Evolutionary conservation across 2,113 vertebrate species (phyloP).

Genomic region (Corythoichthys haematopterus): DNA sequence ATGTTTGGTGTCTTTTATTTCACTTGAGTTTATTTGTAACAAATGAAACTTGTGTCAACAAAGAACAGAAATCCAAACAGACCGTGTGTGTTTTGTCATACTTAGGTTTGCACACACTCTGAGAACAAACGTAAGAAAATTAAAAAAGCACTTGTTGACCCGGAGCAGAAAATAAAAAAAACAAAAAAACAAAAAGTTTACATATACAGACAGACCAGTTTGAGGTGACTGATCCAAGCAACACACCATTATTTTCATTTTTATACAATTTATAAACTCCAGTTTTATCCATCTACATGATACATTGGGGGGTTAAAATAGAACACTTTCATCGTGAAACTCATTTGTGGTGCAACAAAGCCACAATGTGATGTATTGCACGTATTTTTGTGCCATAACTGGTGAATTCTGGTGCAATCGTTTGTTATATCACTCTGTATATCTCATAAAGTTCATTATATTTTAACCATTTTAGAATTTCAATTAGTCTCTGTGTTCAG

Average conservation of each 20-base stretch:
- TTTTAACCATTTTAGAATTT: slow-evolving; percentile 39
- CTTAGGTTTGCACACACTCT: slow-evolving; percentile 68
- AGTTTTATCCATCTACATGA: slow-evolving; percentile 75
- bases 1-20: slow-evolving; percentile 71
- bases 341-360: slow-evolving; percentile 62
- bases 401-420: slow-evolving; percentile 62
- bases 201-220: slow-evolving; percentile 92
- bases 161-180: slow-evolving; percentile 69
- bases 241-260: slow-evolving; percentile 86
- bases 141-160: slow-evolving; percentile 98
- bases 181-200: slow-evolving; percentile 77
- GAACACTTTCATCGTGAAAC: slow-evolving; percentile 74
- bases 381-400: slow-evolving; percentile 56
- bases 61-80: slow-evolving; percentile 97
- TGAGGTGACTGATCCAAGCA: slow-evolving; percentile 89
- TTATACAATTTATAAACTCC: slow-evolving; percentile 76
- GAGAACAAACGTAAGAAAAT: slow-evolving; percentile 97
- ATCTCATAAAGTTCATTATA: slow-evolving; percentile 40
- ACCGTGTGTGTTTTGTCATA: slow-evolving; percentile 73
- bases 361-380: slow-evolving; percentile 65
- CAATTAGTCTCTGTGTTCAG: slow-evolving; percentile 60
- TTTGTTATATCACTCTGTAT: slow-evolving; percentile 53
- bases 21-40: slow-evolving; percentile 99
- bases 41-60: slow-evolving; percentile 99
- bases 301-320: slow-evolving; percentile 52